Base-by-base conservation (phyloP, 2,113 vertebrate species). In the Willisornis vidua region DNA sequence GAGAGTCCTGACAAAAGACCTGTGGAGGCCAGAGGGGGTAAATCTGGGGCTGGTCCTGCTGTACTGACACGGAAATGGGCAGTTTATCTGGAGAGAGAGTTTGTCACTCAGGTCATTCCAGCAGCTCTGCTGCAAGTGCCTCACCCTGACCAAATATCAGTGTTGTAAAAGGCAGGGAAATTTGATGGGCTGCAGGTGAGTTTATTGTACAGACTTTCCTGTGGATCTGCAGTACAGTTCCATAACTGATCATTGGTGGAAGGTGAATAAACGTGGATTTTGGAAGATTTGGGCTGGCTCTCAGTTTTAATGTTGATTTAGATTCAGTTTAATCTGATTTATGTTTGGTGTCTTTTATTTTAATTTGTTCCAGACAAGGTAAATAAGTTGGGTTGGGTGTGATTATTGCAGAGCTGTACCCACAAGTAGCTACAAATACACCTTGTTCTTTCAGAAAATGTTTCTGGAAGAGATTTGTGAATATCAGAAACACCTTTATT, bases 61-160 rank as follows among this genome's bases (percentile, higher is more conserved):
- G 45, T 39, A 88, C 55, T 93, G 81, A 85, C 63, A 65, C 91
- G 94, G 86, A 88, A 45, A 93, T 94, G 28, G 62, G 35, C 39
- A 48, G 37, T 51, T 93, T 94, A 19, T 86, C 86, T 68, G 39
- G 23, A 43, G 48, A 48, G 57, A 55, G 26, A 10, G 9, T 96
- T 94, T 86, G 73, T 90, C 59, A 12, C 29, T 65, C 54, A 48
- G 33, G 37, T 46, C 20, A 20, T 70, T 68, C 77, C 22, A 63
- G 58, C 13, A 80, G 52, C 55, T 79, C 41, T 37, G 48, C 70
- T 65, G 52, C 61, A 61, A 89, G 55, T 85, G 41, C 43, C 3
- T 0, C 15, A 0, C 58, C 35, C 2, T n/a, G 87, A 12, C 45
- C 6, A 61, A 88, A 54, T 19, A 3, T 5, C 7, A 54, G 3